A percentile compares a stretch with the other conserved stretches of the same genome.
Conservation (phyloP, 1,140 invertebrate species). For the Aricia agestis region DNA sequence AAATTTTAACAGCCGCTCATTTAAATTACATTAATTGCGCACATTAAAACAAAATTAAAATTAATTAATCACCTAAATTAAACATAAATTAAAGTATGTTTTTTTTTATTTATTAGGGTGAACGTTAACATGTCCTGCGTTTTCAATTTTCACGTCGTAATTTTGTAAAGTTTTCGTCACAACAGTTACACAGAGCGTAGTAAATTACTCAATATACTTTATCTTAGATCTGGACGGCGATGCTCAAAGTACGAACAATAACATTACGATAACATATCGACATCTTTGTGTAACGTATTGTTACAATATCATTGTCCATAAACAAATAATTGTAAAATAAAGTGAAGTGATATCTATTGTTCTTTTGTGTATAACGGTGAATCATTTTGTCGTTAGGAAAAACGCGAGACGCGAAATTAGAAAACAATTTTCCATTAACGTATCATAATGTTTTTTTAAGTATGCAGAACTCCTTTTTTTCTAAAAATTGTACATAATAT, state of each 20-base stretch:
- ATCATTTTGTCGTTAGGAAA: conserved; percentile 42
- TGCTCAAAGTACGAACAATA: background rate
- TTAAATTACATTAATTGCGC: background rate
- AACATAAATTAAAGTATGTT: too few species aligned
- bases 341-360: conserved; percentile 32
- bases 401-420: conserved; percentile 29
- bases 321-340: conserved; percentile 20
- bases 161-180: background rate
- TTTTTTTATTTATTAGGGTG: background rate
- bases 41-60: background rate
- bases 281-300: conserved; percentile 1
- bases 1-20: background rate
- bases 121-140: background rate
- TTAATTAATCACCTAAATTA: background rate
- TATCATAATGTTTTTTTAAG: background rate
- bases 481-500: too few species aligned
- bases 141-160: background rate
- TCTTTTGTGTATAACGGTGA: conserved; percentile 30
- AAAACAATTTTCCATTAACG: background rate
- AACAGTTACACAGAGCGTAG: background rate
- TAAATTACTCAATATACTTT: background rate
- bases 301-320: conserved; percentile 12
- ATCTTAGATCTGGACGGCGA: background rate
- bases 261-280: background rate
- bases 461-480: background rate